Conservation (phyloP, 2,113 vertebrate genomes). For the Acanthisitta chloris region DNA sequence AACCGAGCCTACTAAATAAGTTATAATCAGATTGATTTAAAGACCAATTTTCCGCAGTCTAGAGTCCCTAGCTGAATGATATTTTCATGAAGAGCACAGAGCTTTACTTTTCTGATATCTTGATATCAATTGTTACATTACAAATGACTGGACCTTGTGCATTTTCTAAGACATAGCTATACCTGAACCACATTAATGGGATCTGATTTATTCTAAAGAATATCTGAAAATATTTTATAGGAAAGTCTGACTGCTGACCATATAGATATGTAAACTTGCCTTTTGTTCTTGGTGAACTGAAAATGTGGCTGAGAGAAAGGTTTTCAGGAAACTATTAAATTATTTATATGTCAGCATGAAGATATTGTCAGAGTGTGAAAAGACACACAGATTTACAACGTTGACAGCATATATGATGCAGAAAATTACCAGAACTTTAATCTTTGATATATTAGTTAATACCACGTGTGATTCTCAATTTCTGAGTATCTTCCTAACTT, state of each 20-base stretch:
- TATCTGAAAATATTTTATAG: neutral
- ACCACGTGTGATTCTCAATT: neutral
- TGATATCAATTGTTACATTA: neutral
- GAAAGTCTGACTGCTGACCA: neutral
- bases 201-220: neutral
- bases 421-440: neutral
- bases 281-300: neutral
- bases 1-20: neutral
- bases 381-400: fast-evolving
- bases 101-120: neutral
- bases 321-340: neutral
- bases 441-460: neutral
- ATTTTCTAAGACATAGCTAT: neutral
- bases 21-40: slow-evolving; percentile 6
- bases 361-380: neutral
- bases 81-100: neutral
- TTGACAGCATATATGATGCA: neutral
- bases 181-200: neutral
- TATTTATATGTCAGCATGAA: neutral
- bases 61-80: neutral
- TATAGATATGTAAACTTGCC: neutral
- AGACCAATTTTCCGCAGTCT: neutral
- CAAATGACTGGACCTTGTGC: neutral
- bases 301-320: neutral
- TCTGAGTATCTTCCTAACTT: neutral